phyloP scores from a whole-genome alignment of 2,888 invertebrate species.

The Gari tellinella region DNA sequence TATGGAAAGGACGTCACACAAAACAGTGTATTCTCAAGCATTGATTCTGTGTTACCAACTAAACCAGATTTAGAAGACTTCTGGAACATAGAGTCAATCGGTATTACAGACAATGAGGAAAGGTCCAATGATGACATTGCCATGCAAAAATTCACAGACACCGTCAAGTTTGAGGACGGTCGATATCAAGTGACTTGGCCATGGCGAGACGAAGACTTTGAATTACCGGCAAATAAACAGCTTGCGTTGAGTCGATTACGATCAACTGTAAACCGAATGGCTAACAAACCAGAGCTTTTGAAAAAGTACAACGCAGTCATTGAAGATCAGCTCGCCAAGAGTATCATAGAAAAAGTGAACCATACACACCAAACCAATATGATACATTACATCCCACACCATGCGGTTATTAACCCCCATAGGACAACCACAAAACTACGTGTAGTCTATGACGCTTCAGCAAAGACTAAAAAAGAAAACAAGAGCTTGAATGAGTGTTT shows the following conservation, averaged over 20 bases:
- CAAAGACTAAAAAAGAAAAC: slow-evolving; percentile 11
- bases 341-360: no score
- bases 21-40: background rate
- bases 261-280: no score
- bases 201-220: slow-evolving; percentile 14
- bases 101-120: slow-evolving; percentile 7
- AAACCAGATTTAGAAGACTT: no score
- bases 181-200: slow-evolving; percentile 28
- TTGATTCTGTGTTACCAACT: background rate
- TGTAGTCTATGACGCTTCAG: slow-evolving; percentile 25
- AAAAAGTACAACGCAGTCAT: no score
- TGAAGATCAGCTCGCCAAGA: no score
- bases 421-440: slow-evolving; percentile 19
- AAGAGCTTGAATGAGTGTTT: slow-evolving; percentile 29
- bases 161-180: slow-evolving; percentile 7
- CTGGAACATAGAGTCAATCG: slow-evolving; percentile 14
- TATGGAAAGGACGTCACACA: background rate
- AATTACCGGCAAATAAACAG: slow-evolving; percentile 19
- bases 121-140: slow-evolving; percentile 2
- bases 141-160: slow-evolving; percentile 1
- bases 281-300: no score
- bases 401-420: slow-evolving; percentile 15
- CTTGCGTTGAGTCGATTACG: slow-evolving; percentile 21
- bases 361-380: no score
- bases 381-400: slow-evolving; percentile 30